phyloP scores from a whole-genome alignment of 92 coral and sea anemone species.

The Epizoanthus rinbou region DNA sequence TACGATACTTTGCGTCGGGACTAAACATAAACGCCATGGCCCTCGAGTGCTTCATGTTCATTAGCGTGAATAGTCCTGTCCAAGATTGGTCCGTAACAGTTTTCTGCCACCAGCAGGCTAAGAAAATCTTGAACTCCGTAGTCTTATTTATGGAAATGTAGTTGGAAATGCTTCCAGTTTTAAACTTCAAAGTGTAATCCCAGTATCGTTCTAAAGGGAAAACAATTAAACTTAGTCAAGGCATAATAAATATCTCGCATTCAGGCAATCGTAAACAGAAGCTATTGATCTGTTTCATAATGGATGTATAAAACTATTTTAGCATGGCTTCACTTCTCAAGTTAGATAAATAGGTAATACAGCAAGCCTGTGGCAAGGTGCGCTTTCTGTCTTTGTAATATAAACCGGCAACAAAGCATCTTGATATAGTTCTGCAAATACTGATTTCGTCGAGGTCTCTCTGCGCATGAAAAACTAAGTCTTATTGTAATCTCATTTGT shows the following conservation, averaged over 20 bases:
- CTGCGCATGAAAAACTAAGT: too few species aligned
- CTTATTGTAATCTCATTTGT: too few species aligned
- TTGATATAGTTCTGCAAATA: too few species aligned
- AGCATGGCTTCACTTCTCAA: too few species aligned
- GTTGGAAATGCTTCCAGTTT: background rate
- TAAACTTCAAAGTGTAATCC: slow-evolving; percentile 10
- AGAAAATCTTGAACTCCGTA: background rate
- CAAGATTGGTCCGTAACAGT: background rate
- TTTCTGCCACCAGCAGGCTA: slow-evolving; percentile 19
- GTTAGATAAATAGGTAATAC: too few species aligned
- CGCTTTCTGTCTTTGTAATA: too few species aligned
- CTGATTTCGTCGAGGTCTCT: too few species aligned
- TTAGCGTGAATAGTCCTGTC: background rate
- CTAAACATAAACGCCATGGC: background rate
- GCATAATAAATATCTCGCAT: background rate
- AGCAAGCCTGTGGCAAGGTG: too few species aligned
- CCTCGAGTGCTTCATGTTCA: background rate
- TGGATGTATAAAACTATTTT: too few species aligned
- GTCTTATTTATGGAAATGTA: background rate
- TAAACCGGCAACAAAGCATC: too few species aligned
- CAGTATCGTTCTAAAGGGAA: slow-evolving; percentile 10
- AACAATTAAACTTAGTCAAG: background rate
- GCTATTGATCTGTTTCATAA: too few species aligned
- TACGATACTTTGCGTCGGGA: background rate
- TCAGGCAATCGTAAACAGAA: too few species aligned